Evolutionary conservation across 2,888 invertebrate species (phyloP).

Genomic region (Trissolcus brochymenae): DNA sequence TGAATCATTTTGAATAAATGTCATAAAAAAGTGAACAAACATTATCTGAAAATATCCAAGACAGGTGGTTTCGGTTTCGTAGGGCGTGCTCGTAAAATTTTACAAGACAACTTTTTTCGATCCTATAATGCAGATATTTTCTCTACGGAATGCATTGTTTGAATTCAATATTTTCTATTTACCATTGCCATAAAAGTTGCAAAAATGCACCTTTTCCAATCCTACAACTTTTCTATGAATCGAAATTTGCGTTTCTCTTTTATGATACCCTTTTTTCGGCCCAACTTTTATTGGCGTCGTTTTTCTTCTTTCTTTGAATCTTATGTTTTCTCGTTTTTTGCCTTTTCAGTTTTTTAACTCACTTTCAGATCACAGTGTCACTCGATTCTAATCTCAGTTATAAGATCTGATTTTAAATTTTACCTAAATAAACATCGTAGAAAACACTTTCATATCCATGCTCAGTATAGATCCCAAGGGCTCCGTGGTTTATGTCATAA

Average conservation of each 20-base stretch:
- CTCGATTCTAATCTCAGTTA: slow-evolving; percentile 34
- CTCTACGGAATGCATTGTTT: slow-evolving; percentile 12
- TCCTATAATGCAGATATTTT: slow-evolving; percentile 28
- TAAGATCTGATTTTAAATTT: slow-evolving; percentile 32
- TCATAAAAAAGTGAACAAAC: background rate
- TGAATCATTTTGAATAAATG: background rate
- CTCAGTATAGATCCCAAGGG: slow-evolving; percentile 4
- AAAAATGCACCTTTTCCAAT: slow-evolving; percentile 24
- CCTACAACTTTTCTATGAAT: slow-evolving; percentile 22
- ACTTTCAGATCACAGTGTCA: background rate
- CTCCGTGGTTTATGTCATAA: slow-evolving; percentile 23
- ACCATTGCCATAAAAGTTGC: slow-evolving; percentile 19
- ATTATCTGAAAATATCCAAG: background rate
- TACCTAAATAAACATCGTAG: background rate
- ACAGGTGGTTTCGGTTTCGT: slow-evolving; percentile 17
- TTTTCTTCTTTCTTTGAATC: background rate
- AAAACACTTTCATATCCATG: background rate
- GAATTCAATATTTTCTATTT: slow-evolving; percentile 20
- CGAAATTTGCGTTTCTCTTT: slow-evolving; percentile 25
- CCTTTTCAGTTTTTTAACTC: background rate
- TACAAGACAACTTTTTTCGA: slow-evolving; percentile 32
- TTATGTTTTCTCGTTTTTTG: background rate
- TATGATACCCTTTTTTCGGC: slow-evolving; percentile 7
- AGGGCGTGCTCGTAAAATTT: slow-evolving; percentile 24
- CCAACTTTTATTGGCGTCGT: slow-evolving; percentile 1